These are phyloP conservation scores for Cyclargus thomasi DNA, from an alignment of 1,140 invertebrate genomes.

Conservation along the genomic window DNA sequence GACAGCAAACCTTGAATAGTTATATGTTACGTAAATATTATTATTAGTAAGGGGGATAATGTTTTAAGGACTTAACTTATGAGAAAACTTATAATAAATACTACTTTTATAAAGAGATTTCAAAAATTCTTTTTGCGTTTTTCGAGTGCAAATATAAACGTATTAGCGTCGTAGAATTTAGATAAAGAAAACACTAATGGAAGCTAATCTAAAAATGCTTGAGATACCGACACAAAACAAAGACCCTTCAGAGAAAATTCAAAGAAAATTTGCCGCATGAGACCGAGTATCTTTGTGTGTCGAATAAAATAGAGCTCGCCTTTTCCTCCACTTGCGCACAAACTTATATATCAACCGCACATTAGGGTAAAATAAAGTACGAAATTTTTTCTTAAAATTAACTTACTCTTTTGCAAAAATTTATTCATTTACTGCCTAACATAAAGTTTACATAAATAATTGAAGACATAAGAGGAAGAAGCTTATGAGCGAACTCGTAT, in stretches of 20 bases:
- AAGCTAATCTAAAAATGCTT: conserved; percentile 1
- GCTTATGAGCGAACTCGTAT: too few relatives aligned
- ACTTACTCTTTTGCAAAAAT: too few relatives aligned
- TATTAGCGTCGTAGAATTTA: neutral
- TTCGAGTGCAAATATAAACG: neutral
- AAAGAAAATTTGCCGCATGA: neutral
- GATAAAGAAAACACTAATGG: neutral
- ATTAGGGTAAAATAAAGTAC: too few relatives aligned
- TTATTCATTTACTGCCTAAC: too few relatives aligned
- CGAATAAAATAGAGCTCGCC: neutral
- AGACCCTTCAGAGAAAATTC: neutral
- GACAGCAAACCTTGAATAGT: too few relatives aligned
- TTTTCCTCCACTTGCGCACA: neutral
- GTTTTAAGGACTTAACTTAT: neutral
- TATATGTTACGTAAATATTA: too few relatives aligned
- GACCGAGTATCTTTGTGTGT: neutral
- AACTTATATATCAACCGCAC: too few relatives aligned
- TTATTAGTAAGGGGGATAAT: too few relatives aligned
- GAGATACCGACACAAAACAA: neutral
- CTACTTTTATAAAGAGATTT: neutral
- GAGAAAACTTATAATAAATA: neutral
- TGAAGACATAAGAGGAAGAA: too few relatives aligned
- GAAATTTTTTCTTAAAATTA: too few relatives aligned
- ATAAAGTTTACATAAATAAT: too few relatives aligned
- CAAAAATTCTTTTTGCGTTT: neutral